A percentile compares a stretch with the other conserved stretches of the same genome.
phyloP scores from a whole-genome alignment of 2,797 vertebrate species.

The Lates japonicus region DNA sequence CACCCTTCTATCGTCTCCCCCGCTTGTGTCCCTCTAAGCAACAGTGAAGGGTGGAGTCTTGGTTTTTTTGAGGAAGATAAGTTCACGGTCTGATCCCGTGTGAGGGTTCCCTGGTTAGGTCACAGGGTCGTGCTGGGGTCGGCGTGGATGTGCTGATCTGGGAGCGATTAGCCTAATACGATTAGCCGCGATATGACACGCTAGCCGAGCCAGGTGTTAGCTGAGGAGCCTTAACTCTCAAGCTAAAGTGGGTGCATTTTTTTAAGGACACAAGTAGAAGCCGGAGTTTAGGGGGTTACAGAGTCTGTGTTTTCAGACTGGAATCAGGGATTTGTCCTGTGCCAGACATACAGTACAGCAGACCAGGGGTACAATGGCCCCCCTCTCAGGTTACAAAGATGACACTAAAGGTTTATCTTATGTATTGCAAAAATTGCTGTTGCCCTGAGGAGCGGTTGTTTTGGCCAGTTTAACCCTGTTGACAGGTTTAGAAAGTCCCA shows the following conservation, averaged over 20 bases:
- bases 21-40: conserved; percentile 4
- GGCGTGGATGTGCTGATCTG: conserved; percentile 73
- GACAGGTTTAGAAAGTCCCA: not conserved
- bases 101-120: conserved; percentile 69
- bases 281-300: not conserved
- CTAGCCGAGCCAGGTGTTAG: conserved; percentile 74
- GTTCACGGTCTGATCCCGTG: conserved; percentile 63
- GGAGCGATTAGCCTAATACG: conserved; percentile 78
- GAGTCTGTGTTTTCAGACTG: conserved; percentile 26
- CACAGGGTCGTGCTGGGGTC: conserved; percentile 68
- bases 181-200: conserved; percentile 78
- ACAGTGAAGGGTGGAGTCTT: conserved; percentile 54
- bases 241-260: conserved; percentile 19
- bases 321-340: conserved; percentile 1
- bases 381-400: conserved; percentile 5
- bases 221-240: conserved; percentile 27
- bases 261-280: conserved; percentile 21
- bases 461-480: not conserved
- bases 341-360: conserved; percentile 4
- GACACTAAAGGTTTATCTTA: conserved; percentile 8
- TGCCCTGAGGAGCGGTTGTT: not conserved
- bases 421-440: not conserved
- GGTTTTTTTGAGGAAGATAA: conserved; percentile 57
- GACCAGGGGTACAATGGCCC: not conserved
- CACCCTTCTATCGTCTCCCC: not conserved